These are phyloP conservation scores for Toxotes jaculatrix DNA, from an alignment of 2,113 vertebrate genomes.

Conservation along the genomic window DNA sequence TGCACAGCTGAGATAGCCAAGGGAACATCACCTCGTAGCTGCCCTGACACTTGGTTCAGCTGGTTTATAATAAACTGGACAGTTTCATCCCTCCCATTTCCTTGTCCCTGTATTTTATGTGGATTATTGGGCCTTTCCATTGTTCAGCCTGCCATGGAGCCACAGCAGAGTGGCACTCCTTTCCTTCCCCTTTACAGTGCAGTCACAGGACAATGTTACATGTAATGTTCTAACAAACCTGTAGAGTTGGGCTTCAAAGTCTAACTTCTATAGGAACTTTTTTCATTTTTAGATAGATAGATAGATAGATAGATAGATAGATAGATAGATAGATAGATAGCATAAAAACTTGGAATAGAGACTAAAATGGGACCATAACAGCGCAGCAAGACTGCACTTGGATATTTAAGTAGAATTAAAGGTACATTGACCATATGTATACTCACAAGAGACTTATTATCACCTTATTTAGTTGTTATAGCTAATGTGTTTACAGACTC, in stretches of 20 bases:
- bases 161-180: slow-evolving; percentile 77
- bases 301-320: slow-evolving; percentile 10
- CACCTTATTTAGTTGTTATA: too few relatives aligned
- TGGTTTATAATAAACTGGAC: slow-evolving; percentile 40
- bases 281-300: background rate
- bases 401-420: too few relatives aligned
- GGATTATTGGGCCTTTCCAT: slow-evolving; percentile 77
- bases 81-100: slow-evolving; percentile 70
- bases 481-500: too few relatives aligned
- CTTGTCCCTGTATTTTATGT: slow-evolving; percentile 57
- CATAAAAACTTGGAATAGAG: too few relatives aligned
- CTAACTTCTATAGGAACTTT: background rate
- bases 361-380: too few relatives aligned
- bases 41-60: slow-evolving; percentile 28
- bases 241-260: background rate
- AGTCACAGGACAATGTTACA: slow-evolving; percentile 45
- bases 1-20: slow-evolving; percentile 32
- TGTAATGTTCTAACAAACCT: background rate
- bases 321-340: background rate
- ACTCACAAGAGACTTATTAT: too few relatives aligned
- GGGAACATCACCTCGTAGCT: slow-evolving; percentile 23
- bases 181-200: slow-evolving; percentile 77
- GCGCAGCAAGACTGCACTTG: too few relatives aligned
- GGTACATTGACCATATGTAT: too few relatives aligned
- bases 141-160: slow-evolving; percentile 70